Conservation (phyloP, 1,140 invertebrate species). For the Anagrus nilaparvatae region DNA sequence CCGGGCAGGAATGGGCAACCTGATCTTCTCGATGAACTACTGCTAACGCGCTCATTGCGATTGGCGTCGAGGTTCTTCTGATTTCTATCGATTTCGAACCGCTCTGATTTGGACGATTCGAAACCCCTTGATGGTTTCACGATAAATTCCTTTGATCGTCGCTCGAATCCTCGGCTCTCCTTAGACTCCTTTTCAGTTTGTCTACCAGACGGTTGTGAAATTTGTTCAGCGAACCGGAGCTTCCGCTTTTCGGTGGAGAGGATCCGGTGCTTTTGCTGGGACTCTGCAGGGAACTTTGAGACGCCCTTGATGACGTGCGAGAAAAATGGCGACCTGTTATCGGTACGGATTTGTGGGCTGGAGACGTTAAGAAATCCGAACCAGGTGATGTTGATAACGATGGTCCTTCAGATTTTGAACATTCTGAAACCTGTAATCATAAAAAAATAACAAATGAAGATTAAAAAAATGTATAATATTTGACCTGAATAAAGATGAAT, state of each 20-base stretch:
- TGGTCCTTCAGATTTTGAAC: constrained; percentile 64
- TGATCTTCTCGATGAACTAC: constrained; percentile 2
- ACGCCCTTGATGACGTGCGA: constrained; percentile 48
- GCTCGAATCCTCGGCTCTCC: constrained; percentile 50
- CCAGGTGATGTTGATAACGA: constrained; percentile 61
- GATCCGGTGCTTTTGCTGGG: constrained; percentile 50
- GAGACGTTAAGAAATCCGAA: constrained; percentile 51
- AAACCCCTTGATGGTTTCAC: constrained; percentile 39
- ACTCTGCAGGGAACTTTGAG: constrained; percentile 50
- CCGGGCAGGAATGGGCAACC: neutral
- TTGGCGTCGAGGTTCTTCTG: constrained; percentile 37
- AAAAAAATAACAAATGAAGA: constrained; percentile 16
- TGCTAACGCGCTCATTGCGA: too few relatives aligned
- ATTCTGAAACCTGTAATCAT: constrained; percentile 52
- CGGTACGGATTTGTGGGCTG: constrained; percentile 55
- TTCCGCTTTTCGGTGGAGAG: constrained; percentile 49
- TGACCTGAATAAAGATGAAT: too few relatives aligned
- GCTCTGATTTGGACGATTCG: constrained; percentile 32
- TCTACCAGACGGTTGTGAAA: constrained; percentile 77
- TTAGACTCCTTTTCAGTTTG: constrained; percentile 67
- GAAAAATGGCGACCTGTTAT: constrained; percentile 49
- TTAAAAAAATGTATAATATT: too few relatives aligned
- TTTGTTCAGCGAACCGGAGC: constrained; percentile 61
- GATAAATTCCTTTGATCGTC: constrained; percentile 43
- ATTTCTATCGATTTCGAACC: constrained; percentile 39